Evolutionary conservation across 2,888 invertebrate species (phyloP).

Genomic region (Saturnia pavonia): DNA sequence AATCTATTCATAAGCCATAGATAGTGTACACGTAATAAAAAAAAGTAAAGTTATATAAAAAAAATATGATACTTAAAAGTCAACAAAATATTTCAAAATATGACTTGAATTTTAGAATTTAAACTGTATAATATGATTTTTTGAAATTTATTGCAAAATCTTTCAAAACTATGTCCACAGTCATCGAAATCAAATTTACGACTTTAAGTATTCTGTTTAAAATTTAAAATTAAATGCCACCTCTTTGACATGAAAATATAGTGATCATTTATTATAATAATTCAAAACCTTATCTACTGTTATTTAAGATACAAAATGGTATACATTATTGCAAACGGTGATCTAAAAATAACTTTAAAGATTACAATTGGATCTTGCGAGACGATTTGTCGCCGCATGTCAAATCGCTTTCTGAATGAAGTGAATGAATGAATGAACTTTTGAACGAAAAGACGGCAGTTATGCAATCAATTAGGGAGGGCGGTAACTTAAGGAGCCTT

Average conservation of each 20-base stretch:
- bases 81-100: not conserved
- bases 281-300: constrained; percentile 13
- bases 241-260: not conserved
- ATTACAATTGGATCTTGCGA: constrained; percentile 46
- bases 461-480: constrained; percentile 77
- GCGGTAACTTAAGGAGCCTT: constrained; percentile 52
- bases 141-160: not conserved
- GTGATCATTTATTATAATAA: not conserved
- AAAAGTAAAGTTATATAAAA: not conserved
- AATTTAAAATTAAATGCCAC: not conserved
- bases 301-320: constrained; percentile 22
- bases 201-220: not conserved
- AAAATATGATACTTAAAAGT: not conserved
- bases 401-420: constrained; percentile 59
- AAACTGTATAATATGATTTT: not conserved
- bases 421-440: constrained; percentile 50
- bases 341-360: constrained; percentile 7
- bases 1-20: constrained; percentile 45
- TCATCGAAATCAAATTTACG: not conserved
- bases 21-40: not conserved
- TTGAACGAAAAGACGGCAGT: constrained; percentile 57
- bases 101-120: not conserved
- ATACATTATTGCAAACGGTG: constrained; percentile 20
- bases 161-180: not conserved
- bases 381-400: constrained; percentile 75